Conservation (phyloP, 2,113 vertebrate genomes). For the Tyrannus savana region DNA sequence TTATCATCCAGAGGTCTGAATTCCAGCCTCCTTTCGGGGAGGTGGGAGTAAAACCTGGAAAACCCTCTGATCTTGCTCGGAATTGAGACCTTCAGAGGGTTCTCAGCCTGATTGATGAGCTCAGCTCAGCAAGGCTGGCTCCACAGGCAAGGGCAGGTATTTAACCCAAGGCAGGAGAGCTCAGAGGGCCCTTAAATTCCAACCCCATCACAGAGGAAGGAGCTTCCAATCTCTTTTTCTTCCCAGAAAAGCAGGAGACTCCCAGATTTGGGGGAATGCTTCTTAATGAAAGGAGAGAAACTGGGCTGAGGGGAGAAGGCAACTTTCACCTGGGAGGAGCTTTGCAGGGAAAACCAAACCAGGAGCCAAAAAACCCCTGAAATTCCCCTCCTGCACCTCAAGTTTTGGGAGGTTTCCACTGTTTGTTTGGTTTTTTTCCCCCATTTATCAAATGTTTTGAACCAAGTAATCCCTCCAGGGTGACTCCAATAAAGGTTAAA, state of each 20-base stretch:
- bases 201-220: no score
- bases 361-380: not conserved
- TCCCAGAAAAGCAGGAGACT: no score
- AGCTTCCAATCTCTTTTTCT: no score
- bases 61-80: not conserved
- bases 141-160: not conserved
- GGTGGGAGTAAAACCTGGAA: not conserved
- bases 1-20: not conserved
- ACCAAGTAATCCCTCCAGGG: not conserved
- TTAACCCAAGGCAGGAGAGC: no score
- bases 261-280: no score
- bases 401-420: not conserved
- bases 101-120: not conserved
- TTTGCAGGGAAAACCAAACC: not conserved
- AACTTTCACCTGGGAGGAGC: not conserved
- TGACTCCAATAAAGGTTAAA: not conserved
- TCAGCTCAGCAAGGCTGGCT: fast-evolving
- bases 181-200: no score
- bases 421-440: not conserved
- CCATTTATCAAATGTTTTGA: not conserved
- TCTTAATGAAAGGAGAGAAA: no score
- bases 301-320: not conserved
- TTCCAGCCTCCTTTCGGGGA: not conserved
- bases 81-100: not conserved
- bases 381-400: not conserved